These are phyloP conservation scores for Drosophila setifemur DNA, from an alignment of 1,140 invertebrate genomes.

Conservation along the genomic window DNA sequence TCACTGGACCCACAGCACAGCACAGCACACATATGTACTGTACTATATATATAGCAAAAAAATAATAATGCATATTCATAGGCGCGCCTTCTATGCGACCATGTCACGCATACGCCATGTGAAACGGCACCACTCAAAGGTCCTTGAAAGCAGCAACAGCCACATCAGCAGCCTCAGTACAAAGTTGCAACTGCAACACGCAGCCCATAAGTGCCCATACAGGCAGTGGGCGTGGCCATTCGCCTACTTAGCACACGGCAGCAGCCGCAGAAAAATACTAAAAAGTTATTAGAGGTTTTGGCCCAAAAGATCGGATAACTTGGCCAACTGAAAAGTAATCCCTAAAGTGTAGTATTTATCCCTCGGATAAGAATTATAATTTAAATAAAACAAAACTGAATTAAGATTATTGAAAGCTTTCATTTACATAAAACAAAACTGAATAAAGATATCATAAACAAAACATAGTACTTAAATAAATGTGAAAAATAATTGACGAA, in stretches of 20 bases:
- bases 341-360: neutral
- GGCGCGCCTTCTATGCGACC: slow-evolving; percentile 36
- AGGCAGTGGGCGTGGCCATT: slow-evolving; percentile 24
- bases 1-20: slow-evolving; percentile 32
- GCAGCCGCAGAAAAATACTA: slow-evolving; percentile 18
- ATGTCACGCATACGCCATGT: slow-evolving; percentile 64
- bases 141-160: slow-evolving; percentile 50
- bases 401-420: neutral
- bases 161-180: slow-evolving; percentile 3
- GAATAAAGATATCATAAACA: neutral
- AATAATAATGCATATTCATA: slow-evolving; percentile 71
- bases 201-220: slow-evolving; percentile 19
- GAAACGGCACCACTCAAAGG: slow-evolving; percentile 34
- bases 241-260: slow-evolving; percentile 24
- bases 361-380: neutral
- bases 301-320: neutral
- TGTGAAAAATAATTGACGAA: too few species aligned
- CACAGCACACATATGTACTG: too few species aligned
- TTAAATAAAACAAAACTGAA: slow-evolving; percentile 14
- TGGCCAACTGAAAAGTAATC: slow-evolving; percentile 8
- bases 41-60: slow-evolving; percentile 31
- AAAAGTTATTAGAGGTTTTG: neutral
- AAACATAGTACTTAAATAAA: too few species aligned
- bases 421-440: neutral
- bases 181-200: slow-evolving; percentile 10